These are phyloP conservation scores for Tragelaphus buxtoni DNA, from an alignment of 2,113 vertebrate genomes.

Conservation along the genomic window DNA sequence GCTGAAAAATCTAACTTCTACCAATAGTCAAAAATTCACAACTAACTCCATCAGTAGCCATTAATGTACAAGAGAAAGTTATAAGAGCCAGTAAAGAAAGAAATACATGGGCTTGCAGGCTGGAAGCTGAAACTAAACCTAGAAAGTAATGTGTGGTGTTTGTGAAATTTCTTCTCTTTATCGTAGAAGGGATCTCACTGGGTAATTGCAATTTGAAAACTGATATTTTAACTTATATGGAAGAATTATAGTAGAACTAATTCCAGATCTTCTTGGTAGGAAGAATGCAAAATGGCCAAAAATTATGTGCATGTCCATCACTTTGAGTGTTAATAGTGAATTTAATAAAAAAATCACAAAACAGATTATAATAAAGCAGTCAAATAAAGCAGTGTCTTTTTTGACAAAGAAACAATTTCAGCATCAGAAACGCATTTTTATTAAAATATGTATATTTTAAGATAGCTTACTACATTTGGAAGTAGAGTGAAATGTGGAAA, in stretches of 20 bases:
- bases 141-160: not conserved
- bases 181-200: not conserved
- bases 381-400: not conserved
- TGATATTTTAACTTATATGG: not conserved
- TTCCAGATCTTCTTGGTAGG: not conserved
- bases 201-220: not conserved
- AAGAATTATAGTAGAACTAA: not conserved
- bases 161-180: not conserved
- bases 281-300: not conserved
- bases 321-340: not conserved
- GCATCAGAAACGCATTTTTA: not conserved
- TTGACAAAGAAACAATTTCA: not conserved
- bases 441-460: not conserved
- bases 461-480: not conserved
- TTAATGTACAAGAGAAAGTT: not conserved
- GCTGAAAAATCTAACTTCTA: conserved; percentile 7
- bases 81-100: not conserved
- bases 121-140: not conserved
- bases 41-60: not conserved
- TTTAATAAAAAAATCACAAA: not conserved
- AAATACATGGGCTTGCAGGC: not conserved
- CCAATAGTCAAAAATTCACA: not conserved
- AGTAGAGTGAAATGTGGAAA: conserved; percentile 16
- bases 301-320: not conserved
- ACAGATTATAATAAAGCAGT: not conserved